A percentile compares a stretch with the other conserved stretches of the same genome.
Evolutionary conservation across 2,113 vertebrate genomes (phyloP).

Genomic region (Ariopsis seemanni): DNA sequence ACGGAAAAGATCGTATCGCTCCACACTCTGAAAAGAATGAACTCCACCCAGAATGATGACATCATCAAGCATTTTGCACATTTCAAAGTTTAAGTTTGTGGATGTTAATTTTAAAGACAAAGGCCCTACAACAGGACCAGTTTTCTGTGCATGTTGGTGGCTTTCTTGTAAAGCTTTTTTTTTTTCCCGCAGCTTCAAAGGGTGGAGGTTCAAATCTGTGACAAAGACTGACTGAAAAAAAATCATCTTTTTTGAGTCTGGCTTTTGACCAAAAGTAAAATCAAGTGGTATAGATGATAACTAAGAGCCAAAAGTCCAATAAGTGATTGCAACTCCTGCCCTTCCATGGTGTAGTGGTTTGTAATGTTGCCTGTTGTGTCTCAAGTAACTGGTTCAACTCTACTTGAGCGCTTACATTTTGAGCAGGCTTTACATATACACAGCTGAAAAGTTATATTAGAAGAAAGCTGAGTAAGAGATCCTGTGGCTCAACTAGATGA

Average conservation of each 20-base stretch:
- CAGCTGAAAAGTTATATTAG: too few species aligned
- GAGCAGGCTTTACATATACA: background rate
- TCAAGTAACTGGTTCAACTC: background rate
- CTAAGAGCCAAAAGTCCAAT: background rate
- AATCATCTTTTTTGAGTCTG: too few species aligned
- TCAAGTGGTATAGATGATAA: too few species aligned
- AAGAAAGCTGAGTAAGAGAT: too few species aligned
- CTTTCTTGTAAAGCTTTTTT: background rate
- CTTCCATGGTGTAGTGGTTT: background rate
- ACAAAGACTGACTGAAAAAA: too few species aligned
- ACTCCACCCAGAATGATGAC: background rate
- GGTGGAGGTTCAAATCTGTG: background rate
- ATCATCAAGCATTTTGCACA: background rate
- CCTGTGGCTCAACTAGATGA: background rate
- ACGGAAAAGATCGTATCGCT: background rate
- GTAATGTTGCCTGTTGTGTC: background rate
- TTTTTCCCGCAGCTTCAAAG: background rate
- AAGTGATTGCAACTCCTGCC: background rate
- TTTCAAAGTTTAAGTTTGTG: background rate
- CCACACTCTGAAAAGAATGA: background rate
- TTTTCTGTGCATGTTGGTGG: background rate
- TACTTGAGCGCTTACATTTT: background rate
- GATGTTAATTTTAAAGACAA: background rate
- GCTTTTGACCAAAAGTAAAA: too few species aligned
- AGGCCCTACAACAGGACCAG: background rate